Percentiles rank a stretch among this genome's conserved stretches.
Evolutionary conservation across 2,888 invertebrate species (phyloP).

Genomic region (Pegoplata infirma): DNA sequence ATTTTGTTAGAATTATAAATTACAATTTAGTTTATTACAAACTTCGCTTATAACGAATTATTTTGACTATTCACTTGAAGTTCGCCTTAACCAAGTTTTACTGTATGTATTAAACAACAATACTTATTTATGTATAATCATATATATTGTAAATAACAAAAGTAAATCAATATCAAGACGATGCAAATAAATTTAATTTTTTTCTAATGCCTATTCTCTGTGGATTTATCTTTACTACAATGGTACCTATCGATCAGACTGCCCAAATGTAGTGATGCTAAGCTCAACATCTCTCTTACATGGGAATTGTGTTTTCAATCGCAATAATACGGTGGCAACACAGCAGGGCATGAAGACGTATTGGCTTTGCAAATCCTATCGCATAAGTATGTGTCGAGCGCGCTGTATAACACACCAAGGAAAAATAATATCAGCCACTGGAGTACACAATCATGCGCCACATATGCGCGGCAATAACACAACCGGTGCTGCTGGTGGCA

Average conservation of each 20-base stretch:
- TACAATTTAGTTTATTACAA: too few relatives aligned
- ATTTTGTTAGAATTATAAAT: too few relatives aligned
- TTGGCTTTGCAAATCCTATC: constrained; percentile 78
- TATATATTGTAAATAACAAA: constrained; percentile 60
- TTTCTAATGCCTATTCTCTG: constrained; percentile 41
- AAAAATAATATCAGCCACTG: constrained; percentile 78
- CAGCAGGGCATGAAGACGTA: constrained; percentile 79
- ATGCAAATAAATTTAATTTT: constrained; percentile 34
- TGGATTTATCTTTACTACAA: constrained; percentile 44
- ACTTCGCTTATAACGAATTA: too few relatives aligned
- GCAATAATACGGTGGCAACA: constrained; percentile 78
- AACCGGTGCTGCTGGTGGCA: constrained; percentile 19
- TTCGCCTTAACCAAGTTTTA: too few relatives aligned
- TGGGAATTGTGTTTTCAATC: constrained; percentile 78
- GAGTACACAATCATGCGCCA: constrained; percentile 77
- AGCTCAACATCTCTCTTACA: constrained; percentile 78
- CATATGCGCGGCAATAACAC: constrained; percentile 73
- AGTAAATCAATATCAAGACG: constrained; percentile 26
- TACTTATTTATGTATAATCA: constrained; percentile 38
- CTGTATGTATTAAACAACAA: constrained; percentile 1
- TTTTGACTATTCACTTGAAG: too few relatives aligned
- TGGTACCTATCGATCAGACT: constrained; percentile 66
- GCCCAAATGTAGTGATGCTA: constrained; percentile 78
- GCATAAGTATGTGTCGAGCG: constrained; percentile 78
- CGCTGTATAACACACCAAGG: constrained; percentile 78